Percentiles rank a stretch among this genome's conserved stretches.
phyloP scores from a whole-genome alignment of 2,888 invertebrate species.

The Harmothoe impar region DNA sequence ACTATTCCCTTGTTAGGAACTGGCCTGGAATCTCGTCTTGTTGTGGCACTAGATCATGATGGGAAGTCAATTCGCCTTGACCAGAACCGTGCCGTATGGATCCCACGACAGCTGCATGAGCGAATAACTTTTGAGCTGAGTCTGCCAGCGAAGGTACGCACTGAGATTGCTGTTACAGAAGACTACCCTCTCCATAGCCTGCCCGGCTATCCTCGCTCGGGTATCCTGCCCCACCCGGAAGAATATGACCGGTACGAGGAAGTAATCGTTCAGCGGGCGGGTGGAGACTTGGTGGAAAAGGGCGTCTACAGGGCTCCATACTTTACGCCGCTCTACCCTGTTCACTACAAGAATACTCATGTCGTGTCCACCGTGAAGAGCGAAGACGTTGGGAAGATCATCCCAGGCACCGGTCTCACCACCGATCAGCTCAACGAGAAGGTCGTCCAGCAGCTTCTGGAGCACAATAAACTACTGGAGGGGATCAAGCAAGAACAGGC shows the following conservation, averaged over 20 bases:
- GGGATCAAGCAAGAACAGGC: constrained; percentile 71
- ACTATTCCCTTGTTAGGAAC: constrained; percentile 73
- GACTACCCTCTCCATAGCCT: constrained; percentile 77
- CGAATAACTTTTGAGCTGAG: constrained; percentile 80
- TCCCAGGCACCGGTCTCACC: constrained; percentile 80
- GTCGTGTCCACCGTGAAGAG: constrained; percentile 68
- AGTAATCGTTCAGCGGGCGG: constrained; percentile 71
- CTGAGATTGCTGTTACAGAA: constrained; percentile 75
- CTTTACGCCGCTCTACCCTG: constrained; percentile 66
- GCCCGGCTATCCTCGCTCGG: constrained; percentile 81
- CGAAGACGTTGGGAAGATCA: constrained; percentile 72
- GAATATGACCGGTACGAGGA: constrained; percentile 77
- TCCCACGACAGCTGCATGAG: constrained; percentile 80
- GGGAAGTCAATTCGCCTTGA: constrained; percentile 78
- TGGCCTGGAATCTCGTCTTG: constrained; percentile 75
- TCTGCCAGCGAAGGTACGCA: constrained; percentile 80
- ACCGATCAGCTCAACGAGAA: constrained; percentile 78
- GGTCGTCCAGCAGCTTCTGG: constrained; percentile 75
- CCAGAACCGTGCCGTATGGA: constrained; percentile 79
- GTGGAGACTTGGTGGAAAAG: constrained; percentile 71
- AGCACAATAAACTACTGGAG: constrained; percentile 68
- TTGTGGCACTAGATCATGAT: constrained; percentile 79
- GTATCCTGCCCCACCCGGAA: constrained; percentile 75
- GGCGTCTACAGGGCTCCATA: constrained; percentile 73
- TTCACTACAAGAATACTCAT: constrained; percentile 63